Conservation (phyloP, 2,797 vertebrate species). For the Ibycter americanus region DNA sequence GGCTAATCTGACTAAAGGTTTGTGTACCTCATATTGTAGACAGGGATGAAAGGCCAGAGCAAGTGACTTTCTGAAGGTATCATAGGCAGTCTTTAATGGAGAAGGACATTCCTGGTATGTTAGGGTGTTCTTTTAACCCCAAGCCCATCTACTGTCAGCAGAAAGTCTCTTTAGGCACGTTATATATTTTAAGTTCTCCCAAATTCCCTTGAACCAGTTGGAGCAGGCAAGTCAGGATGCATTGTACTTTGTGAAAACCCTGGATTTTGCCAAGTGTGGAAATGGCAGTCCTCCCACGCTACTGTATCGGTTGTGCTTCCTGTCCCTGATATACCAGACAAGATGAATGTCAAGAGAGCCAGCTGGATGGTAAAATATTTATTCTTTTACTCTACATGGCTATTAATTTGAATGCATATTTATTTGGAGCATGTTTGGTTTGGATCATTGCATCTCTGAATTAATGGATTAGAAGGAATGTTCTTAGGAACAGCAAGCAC, state of each 20-base stretch:
- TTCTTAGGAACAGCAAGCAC: not conserved
- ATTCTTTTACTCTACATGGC: not conserved
- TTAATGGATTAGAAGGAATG: not conserved
- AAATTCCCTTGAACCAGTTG: not conserved
- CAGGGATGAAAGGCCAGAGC: not conserved
- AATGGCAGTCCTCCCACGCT: not conserved
- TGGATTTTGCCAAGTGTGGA: not conserved
- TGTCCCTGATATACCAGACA: not conserved
- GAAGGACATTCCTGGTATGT: not conserved
- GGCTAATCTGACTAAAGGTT: not conserved
- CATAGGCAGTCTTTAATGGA: not conserved
- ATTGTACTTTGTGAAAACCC: not conserved
- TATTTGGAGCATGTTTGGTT: not conserved
- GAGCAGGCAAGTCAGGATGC: not conserved
- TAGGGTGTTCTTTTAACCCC: not conserved
- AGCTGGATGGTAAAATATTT: not conserved
- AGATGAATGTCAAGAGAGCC: not conserved
- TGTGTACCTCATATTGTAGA: not conserved
- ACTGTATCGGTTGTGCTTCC: not conserved
- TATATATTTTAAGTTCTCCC: not conserved
- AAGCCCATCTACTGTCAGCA: not conserved
- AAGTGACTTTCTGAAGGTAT: not conserved
- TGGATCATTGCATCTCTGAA: not conserved
- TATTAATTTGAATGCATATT: not conserved
- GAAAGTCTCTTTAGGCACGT: not conserved